Conservation (phyloP, 2,888 invertebrate species). For the Coelopa pilipes region DNA sequence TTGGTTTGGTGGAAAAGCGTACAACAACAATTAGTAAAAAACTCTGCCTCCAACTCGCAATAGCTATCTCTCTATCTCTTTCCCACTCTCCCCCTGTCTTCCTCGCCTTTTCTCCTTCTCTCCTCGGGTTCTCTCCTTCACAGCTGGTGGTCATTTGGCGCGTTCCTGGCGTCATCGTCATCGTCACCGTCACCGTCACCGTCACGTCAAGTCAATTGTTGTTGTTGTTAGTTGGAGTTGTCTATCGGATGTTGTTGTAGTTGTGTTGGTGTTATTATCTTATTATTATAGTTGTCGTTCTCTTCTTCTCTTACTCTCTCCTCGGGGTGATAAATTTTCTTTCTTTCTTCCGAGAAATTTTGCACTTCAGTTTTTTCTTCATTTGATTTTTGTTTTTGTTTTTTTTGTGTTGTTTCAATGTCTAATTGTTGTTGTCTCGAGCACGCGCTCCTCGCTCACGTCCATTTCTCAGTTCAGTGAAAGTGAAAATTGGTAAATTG, state of each 20-base stretch:
- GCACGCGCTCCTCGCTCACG: conserved; percentile 12
- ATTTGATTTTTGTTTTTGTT: neutral
- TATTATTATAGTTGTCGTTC: neutral
- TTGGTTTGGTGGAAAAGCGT: too few relatives aligned
- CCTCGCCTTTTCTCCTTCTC: neutral
- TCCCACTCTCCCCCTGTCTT: neutral
- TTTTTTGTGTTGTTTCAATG: neutral
- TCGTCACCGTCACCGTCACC: too few relatives aligned
- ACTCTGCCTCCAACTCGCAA: neutral
- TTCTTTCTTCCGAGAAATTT: conserved; percentile 15
- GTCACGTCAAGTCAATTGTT: conserved; percentile 20
- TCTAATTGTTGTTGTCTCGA: conserved; percentile 4
- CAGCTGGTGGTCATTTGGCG: conserved; percentile 1
- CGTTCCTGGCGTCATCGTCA: conserved; percentile 21
- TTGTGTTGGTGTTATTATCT: conserved; percentile 12
- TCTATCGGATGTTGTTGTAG: neutral
- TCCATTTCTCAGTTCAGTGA: conserved; percentile 48
- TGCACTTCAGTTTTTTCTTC: neutral
- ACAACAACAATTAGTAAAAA: neutral
- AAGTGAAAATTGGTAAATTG: conserved; percentile 60
- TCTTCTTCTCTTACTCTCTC: neutral
- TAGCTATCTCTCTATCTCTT: neutral
- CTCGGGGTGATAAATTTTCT: conserved; percentile 11
- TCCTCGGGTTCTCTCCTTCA: neutral
- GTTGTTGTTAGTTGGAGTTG: conserved; percentile 15